Percentiles rank a stretch among this genome's conserved stretches.
These are phyloP conservation scores for Oxystoma pomonae DNA, from an alignment of 2,888 invertebrate genomes.

Conservation along the genomic window DNA sequence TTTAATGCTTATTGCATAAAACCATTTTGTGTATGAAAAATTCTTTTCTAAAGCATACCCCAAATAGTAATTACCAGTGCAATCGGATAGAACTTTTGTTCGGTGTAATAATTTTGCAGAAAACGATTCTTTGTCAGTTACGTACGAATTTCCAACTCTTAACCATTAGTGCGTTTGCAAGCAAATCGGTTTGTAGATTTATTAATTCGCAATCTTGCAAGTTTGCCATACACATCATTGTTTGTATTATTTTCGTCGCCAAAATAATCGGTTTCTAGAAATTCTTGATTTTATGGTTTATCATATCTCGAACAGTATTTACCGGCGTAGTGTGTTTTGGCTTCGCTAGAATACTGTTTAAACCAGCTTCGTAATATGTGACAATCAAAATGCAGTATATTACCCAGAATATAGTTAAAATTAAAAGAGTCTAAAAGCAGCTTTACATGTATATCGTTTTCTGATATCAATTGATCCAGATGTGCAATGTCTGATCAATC, in stretches of 20 bases:
- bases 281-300: slow-evolving; percentile 21
- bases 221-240: slow-evolving; percentile 13
- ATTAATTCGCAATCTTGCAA: slow-evolving; percentile 16
- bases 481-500: slow-evolving; percentile 4
- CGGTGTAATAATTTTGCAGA: slow-evolving; percentile 21
- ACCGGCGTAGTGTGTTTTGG: slow-evolving; percentile 25
- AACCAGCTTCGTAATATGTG: slow-evolving; percentile 28
- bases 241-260: slow-evolving; percentile 6
- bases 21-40: slow-evolving; percentile 28
- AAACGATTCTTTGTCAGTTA: slow-evolving; percentile 29
- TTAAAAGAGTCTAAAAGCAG: slow-evolving; percentile 5
- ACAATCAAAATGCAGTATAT: slow-evolving; percentile 20
- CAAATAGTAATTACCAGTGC: slow-evolving; percentile 25
- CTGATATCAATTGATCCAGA: slow-evolving; percentile 3
- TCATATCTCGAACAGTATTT: slow-evolving; percentile 28
- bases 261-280: slow-evolving; percentile 8
- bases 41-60: slow-evolving; percentile 28
- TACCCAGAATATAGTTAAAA: slow-evolving; percentile 21
- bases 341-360: slow-evolving; percentile 26
- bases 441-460: background rate
- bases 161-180: slow-evolving; percentile 19
- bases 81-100: slow-evolving; percentile 28
- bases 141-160: slow-evolving; percentile 27
- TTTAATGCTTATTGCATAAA: slow-evolving; percentile 19
- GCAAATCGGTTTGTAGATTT: slow-evolving; percentile 1